Percentiles rank a stretch among this genome's conserved stretches.
phyloP scores from a whole-genome alignment of 2,888 invertebrate genomes.

The Nemapogon koenigi region DNA sequence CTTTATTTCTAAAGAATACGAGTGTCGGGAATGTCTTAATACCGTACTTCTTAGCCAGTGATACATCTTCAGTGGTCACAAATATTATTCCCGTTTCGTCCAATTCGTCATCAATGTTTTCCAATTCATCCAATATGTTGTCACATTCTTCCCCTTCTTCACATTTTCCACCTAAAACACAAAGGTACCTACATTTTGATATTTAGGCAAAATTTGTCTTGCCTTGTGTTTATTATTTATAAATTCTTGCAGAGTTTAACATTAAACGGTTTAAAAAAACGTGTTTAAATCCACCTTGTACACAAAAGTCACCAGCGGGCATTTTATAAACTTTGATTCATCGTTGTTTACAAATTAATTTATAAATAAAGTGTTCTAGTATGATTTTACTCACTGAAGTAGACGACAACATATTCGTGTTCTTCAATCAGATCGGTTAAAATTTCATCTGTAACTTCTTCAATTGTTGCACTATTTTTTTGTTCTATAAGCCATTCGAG shows the following conservation, averaged over 20 bases:
- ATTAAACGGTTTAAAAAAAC: too few species aligned
- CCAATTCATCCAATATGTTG: slow-evolving; percentile 82
- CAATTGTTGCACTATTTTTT: slow-evolving; percentile 89
- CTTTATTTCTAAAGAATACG: slow-evolving; percentile 91
- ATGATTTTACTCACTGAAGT: slow-evolving; percentile 84
- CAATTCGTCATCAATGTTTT: slow-evolving; percentile 91
- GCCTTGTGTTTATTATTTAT: neutral
- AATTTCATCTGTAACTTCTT: slow-evolving; percentile 93
- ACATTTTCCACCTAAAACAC: slow-evolving; percentile 74
- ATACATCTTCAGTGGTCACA: slow-evolving; percentile 87
- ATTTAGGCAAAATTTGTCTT: too few species aligned
- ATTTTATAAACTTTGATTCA: neutral
- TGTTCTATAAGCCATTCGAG: slow-evolving; percentile 88
- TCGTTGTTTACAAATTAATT: neutral
- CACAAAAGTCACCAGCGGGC: too few species aligned
- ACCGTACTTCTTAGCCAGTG: slow-evolving; percentile 82
- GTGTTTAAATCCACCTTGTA: too few species aligned
- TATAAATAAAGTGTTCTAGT: neutral
- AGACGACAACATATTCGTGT: slow-evolving; percentile 93
- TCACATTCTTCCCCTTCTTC: slow-evolving; percentile 89
- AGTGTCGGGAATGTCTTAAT: slow-evolving; percentile 86
- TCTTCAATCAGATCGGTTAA: slow-evolving; percentile 84
- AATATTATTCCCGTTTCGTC: slow-evolving; percentile 94
- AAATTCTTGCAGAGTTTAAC: too few species aligned
- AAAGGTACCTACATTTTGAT: too few species aligned